Conservation (phyloP, 2,888 invertebrate species). For the Eupeodes latifasciatus region DNA sequence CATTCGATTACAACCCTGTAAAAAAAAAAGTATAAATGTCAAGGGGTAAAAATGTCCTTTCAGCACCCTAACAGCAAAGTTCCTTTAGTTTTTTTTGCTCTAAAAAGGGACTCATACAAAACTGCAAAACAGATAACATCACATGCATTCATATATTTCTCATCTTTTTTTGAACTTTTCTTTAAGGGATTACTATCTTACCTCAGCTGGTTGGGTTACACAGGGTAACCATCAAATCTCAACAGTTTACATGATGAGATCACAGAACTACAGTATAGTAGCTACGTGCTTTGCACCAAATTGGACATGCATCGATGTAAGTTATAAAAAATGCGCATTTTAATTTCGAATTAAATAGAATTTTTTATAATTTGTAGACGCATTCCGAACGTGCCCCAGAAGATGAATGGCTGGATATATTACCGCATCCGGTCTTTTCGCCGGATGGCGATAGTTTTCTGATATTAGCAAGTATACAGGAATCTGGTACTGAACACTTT, state of each 20-base stretch:
- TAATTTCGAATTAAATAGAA: constrained; percentile 30
- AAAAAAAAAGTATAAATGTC: neutral
- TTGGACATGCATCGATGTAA: constrained; percentile 94
- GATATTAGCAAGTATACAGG: constrained; percentile 92
- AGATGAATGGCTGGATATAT: constrained; percentile 93
- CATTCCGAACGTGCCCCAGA: constrained; percentile 93
- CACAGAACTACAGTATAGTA: constrained; percentile 95
- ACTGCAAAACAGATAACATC: neutral
- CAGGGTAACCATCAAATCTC: constrained; percentile 91
- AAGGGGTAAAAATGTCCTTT: neutral
- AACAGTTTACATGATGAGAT: constrained; percentile 96
- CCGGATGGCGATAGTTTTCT: constrained; percentile 94
- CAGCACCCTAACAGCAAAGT: neutral
- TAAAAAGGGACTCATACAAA: neutral
- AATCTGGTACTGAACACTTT: constrained; percentile 92
- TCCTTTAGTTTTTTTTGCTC: neutral
- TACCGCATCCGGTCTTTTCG: constrained; percentile 93
- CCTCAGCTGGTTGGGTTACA: constrained; percentile 95
- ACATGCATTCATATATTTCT: neutral
- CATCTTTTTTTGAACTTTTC: constrained; percentile 1
- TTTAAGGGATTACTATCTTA: constrained; percentile 94
- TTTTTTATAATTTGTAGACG: constrained; percentile 85
- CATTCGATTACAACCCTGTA: too few relatives aligned
- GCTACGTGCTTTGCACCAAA: constrained; percentile 93
- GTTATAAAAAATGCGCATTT: constrained; percentile 76